phyloP scores from a whole-genome alignment of 2,888 invertebrate species.

The Dynastes maya region DNA sequence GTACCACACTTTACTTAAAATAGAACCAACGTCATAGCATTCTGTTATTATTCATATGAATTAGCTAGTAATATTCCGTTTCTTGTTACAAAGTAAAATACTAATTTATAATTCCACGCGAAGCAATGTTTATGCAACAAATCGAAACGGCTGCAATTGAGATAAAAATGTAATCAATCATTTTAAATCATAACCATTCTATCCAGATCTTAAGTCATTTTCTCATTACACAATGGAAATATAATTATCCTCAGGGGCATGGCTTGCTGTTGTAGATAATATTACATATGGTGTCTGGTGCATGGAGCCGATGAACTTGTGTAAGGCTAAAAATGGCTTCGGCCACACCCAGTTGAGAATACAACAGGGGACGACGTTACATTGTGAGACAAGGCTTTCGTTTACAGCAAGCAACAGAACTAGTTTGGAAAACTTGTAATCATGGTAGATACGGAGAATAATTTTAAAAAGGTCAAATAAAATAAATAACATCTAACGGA shows the following conservation, averaged over 20 bases:
- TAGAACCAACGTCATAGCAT: too few species aligned
- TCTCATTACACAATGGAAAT: neutral
- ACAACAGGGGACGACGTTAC: slow-evolving; percentile 27
- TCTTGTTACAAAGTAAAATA: too few species aligned
- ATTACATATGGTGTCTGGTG: slow-evolving; percentile 36
- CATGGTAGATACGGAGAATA: neutral
- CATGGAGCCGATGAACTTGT: slow-evolving; percentile 47
- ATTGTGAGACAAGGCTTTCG: neutral
- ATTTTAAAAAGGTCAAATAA: neutral
- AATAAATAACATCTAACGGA: too few species aligned
- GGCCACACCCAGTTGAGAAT: slow-evolving; percentile 49
- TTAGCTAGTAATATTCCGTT: too few species aligned
- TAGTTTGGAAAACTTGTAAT: neutral
- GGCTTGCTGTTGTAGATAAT: neutral
- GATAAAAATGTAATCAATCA: too few species aligned
- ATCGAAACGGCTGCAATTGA: too few species aligned
- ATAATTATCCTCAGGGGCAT: neutral
- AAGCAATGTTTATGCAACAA: too few species aligned
- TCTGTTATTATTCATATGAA: too few species aligned
- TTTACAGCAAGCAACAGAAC: slow-evolving; percentile 9
- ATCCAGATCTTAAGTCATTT: too few species aligned
- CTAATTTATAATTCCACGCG: too few species aligned
- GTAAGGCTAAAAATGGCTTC: slow-evolving; percentile 50
- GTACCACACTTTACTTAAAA: too few species aligned
- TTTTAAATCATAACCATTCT: too few species aligned